Evolutionary conservation across 1,140 invertebrate genomes (phyloP), one percentile per base, ranked within the genome.

Genomic region (Drosophila pachea): DNA sequence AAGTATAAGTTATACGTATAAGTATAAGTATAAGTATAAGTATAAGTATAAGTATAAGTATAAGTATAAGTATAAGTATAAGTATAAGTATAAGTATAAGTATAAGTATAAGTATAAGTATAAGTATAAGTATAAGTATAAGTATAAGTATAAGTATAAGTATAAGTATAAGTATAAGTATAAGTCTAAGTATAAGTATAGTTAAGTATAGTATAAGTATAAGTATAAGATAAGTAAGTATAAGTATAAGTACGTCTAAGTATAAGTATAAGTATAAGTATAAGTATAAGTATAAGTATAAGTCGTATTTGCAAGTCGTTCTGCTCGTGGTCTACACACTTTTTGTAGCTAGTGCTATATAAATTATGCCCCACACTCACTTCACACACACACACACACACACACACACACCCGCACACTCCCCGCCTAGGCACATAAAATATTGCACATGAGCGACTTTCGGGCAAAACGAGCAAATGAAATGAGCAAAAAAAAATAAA

Each of bases 391-490:
- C 35, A 31, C 31, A 33, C 11, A 5, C 31, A 7, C 9, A 12
- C 6, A 1, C 6, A 9, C 35, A 36, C 22, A 22, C 22, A 22
- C 22, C 22, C 53, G 2, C 14, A 16, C 11, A 11, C 14, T 1
- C 40, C 16, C 16, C 43, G 22, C 49, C 29, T 50, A 62, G 74
- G 58, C 64, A 68, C 74, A 81, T 82, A 74, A 82, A 82, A 82
- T 78, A 82, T 78, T 68, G 54, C 72, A 77, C 70, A 74, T 77
- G 78, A 74, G 62, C 74, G 63, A 66, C 63, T 82, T 74, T 77
- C 65, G 65, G 52, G 60, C 60, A 59, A 75, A 29, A 50, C 12
- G 3, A 38, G 32, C 32, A 36, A 42, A 36, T 11, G 7, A 48
- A 50, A 31, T 54, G 22, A n/a, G 48, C 43, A 47, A 48, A 8